Evolutionary conservation across 2,797 vertebrate species (phyloP).

Genomic region (Xenopus petersii): DNA sequence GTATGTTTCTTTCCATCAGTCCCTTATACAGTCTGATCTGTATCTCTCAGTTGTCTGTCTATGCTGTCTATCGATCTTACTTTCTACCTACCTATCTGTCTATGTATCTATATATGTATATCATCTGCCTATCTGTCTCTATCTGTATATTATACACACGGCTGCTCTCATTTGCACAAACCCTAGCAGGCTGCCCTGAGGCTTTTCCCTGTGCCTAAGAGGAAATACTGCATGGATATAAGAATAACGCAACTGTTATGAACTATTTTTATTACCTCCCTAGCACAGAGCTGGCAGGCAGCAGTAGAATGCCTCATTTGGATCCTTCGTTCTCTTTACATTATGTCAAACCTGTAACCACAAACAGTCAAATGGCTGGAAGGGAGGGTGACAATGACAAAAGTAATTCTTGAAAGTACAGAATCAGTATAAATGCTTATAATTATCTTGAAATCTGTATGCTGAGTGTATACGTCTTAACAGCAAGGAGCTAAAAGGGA

Average conservation of each 20-base stretch:
- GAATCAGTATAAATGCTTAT: neutral
- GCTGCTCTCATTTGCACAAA: neutral
- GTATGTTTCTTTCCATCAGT: no score
- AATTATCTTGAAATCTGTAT: slow-evolving; percentile 2
- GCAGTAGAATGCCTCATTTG: slow-evolving; percentile 15
- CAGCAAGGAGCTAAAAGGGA: neutral
- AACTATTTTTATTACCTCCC: slow-evolving; percentile 34
- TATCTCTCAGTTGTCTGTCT: no score
- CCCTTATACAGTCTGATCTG: no score
- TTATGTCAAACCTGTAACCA: slow-evolving; percentile 23
- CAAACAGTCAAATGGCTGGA: slow-evolving; percentile 37
- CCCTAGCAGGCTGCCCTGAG: slow-evolving; percentile 29
- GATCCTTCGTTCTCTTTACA: slow-evolving; percentile 1
- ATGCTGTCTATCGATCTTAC: no score
- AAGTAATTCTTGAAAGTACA: slow-evolving; percentile 39
- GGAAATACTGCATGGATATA: slow-evolving; percentile 21
- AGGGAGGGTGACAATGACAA: slow-evolving; percentile 49
- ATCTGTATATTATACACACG: neutral
- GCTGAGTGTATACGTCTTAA: neutral
- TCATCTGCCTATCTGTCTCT: neutral
- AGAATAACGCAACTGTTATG: slow-evolving; percentile 23
- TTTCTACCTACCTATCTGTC: no score
- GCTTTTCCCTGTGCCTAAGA: slow-evolving; percentile 27
- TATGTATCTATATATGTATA: neutral
- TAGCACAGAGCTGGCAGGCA: slow-evolving; percentile 21